Conservation (phyloP, 2,888 invertebrate species). For the Lordiphosa andalusiaca region DNA sequence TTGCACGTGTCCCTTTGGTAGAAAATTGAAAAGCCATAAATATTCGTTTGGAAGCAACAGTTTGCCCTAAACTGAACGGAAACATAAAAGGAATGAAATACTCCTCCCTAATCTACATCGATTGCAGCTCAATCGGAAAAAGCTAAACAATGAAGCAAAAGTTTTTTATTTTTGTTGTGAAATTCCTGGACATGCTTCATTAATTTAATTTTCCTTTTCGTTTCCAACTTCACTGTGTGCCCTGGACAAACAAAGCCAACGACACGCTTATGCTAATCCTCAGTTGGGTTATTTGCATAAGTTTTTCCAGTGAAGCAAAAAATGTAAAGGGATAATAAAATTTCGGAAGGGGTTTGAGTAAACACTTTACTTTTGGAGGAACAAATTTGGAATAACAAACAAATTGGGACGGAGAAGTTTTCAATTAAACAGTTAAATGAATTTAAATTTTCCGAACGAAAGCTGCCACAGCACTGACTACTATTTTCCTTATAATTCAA, state of each 20-base stretch:
- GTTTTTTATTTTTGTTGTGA: slow-evolving; percentile 45
- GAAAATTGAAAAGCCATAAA: slow-evolving; percentile 65
- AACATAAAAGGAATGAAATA: slow-evolving; percentile 51
- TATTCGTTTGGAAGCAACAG: slow-evolving; percentile 36
- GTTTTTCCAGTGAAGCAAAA: too few relatives aligned
- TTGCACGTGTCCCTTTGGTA: slow-evolving; percentile 39
- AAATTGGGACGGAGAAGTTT: too few relatives aligned
- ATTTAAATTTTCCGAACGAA: too few relatives aligned
- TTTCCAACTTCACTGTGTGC: slow-evolving; percentile 16
- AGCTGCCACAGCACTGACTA: too few relatives aligned
- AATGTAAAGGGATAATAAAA: too few relatives aligned
- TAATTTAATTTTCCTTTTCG: slow-evolving; percentile 61
- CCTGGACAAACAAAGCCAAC: slow-evolving; percentile 34
- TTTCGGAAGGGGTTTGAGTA: too few relatives aligned
- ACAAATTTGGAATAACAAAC: too few relatives aligned
- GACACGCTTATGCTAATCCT: slow-evolving; percentile 61
- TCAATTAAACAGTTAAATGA: too few relatives aligned
- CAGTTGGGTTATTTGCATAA: background rate
- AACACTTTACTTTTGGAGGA: too few relatives aligned
- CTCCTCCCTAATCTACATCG: slow-evolving; percentile 11
- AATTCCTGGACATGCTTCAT: slow-evolving; percentile 58
- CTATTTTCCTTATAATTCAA: too few relatives aligned
- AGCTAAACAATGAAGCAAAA: slow-evolving; percentile 40
- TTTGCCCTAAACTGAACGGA: too few relatives aligned
- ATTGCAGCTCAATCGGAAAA: slow-evolving; percentile 49